A percentile compares a stretch with the other conserved stretches of the same genome.
Evolutionary conservation across 2,888 invertebrate genomes (phyloP).

Genomic region (Noctuana brunneofusca): DNA sequence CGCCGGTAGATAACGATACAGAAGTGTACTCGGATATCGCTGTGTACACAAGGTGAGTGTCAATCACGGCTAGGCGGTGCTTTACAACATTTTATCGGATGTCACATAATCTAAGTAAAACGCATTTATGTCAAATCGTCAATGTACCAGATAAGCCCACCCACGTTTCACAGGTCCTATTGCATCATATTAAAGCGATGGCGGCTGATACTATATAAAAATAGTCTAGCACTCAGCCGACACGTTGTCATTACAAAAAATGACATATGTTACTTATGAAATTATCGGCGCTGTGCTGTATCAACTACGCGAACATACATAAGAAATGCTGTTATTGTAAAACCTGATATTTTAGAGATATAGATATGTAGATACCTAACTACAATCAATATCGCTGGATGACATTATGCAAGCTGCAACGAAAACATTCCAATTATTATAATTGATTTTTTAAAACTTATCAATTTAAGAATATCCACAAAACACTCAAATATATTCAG

Average conservation of each 20-base stretch:
- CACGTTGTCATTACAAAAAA: constrained; percentile 53
- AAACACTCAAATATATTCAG: too few relatives aligned
- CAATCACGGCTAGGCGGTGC: constrained; percentile 78
- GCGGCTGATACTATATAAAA: constrained; percentile 53
- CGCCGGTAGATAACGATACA: constrained; percentile 68
- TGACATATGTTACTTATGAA: constrained; percentile 50
- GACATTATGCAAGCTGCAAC: background rate
- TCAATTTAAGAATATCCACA: too few relatives aligned
- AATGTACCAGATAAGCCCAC: constrained; percentile 80
- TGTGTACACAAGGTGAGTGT: constrained; percentile 73
- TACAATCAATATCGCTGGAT: background rate
- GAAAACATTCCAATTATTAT: background rate
- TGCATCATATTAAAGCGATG: constrained; percentile 66
- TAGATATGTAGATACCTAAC: background rate
- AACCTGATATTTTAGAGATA: background rate
- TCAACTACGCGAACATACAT: constrained; percentile 21
- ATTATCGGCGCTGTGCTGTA: constrained; percentile 40
- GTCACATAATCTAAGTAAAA: constrained; percentile 80
- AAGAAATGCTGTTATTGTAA: constrained; percentile 4
- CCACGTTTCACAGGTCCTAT: constrained; percentile 66
- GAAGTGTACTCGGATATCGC: constrained; percentile 71
- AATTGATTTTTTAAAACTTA: too few relatives aligned
- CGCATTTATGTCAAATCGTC: constrained; percentile 80
- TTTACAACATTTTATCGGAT: constrained; percentile 79
- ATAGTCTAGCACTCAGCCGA: constrained; percentile 41